Conservation (phyloP, 1,140 invertebrate species). For the Drosophila neocordata region DNA sequence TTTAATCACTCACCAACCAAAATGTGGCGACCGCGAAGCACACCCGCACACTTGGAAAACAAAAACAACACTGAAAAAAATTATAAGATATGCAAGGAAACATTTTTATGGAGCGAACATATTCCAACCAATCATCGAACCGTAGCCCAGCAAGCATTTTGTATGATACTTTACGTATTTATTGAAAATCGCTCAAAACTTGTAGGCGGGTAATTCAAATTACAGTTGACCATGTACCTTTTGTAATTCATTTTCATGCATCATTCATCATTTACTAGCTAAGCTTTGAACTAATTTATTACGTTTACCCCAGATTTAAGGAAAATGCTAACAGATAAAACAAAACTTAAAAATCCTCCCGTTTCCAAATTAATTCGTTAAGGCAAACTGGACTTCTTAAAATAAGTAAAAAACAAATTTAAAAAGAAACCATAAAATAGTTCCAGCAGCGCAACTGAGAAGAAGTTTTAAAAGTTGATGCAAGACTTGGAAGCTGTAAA, state of each 20-base stretch:
- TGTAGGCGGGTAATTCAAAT: no score
- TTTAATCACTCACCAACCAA: constrained; percentile 2
- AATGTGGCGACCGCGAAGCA: constrained; percentile 1
- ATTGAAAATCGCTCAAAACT: no score
- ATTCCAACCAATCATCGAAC: no score
- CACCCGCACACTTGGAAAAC: constrained; percentile 2
- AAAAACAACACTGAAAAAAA: not conserved
- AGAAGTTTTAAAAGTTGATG: not conserved
- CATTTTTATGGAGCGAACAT: no score
- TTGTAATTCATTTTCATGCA: no score
- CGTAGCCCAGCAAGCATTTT: no score
- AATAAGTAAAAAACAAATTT: not conserved
- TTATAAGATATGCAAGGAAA: no score
- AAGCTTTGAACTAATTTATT: no score
- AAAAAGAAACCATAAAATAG: not conserved
- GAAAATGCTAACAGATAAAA: not conserved
- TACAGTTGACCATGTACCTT: no score
- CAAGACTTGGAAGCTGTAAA: not conserved
- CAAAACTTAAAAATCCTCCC: not conserved
- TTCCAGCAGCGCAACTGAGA: not conserved
- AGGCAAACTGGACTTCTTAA: not conserved
- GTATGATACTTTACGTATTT: no score
- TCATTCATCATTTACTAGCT: no score
- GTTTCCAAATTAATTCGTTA: not conserved
- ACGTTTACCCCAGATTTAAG: no score